Evolutionary conservation across 2,113 vertebrate species (phyloP).

Genomic region (Sapayoa aenigma): DNA sequence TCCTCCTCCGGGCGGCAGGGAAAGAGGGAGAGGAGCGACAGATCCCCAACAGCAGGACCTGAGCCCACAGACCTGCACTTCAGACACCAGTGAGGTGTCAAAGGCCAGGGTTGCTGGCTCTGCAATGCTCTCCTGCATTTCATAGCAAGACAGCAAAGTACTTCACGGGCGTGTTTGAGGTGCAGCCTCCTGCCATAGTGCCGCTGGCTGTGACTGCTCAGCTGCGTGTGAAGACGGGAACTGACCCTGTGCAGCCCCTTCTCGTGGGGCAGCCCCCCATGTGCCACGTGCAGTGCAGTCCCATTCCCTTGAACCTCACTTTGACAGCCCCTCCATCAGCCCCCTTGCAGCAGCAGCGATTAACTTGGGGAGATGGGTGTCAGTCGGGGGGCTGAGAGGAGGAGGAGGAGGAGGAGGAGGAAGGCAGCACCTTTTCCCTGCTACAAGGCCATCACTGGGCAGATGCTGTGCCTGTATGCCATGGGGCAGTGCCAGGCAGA

Average conservation of each 20-base stretch:
- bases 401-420: not conserved
- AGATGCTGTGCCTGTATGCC: not conserved
- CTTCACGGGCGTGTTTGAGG: accelerated
- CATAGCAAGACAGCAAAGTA: not conserved
- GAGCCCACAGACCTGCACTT: not conserved
- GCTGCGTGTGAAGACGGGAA: accelerated
- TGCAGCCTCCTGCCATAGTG: not conserved
- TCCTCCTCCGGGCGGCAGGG: not conserved
- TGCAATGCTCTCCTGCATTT: not conserved
- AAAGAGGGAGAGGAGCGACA: not conserved
- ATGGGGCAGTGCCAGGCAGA: not conserved
- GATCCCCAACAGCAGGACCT: not conserved
- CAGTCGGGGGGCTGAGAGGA: not conserved
- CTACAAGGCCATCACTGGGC: not conserved
- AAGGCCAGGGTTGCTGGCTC: not conserved
- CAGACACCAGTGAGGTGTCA: not conserved
- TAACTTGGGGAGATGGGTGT: not conserved
- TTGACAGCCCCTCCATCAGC: not conserved
- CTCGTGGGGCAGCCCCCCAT: not conserved
- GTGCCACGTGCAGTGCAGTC: not conserved
- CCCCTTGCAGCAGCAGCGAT: not conserved
- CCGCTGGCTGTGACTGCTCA: not conserved
- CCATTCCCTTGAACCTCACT: not conserved
- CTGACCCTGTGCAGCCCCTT: not conserved
- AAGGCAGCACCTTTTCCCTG: not conserved